Percentiles rank a stretch among this genome's conserved stretches.
Conservation (phyloP, 2,797 vertebrate species). For the Pelobates cultripes region DNA sequence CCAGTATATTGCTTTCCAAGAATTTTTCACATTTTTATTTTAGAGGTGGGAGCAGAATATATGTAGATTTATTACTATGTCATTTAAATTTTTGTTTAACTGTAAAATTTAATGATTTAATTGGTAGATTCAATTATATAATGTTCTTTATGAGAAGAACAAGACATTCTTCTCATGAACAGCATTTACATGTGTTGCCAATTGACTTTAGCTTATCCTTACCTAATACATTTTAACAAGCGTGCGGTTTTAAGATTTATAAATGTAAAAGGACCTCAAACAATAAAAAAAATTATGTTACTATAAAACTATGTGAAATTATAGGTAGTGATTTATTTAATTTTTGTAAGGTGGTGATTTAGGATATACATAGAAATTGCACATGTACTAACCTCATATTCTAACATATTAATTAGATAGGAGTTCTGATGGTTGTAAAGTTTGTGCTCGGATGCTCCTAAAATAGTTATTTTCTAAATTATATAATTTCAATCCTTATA, state of each 20-base stretch:
- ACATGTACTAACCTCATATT: background rate
- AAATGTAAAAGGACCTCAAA: background rate
- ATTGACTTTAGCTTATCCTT: background rate
- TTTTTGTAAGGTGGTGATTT: constrained; percentile 2
- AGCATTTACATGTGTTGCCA: no score
- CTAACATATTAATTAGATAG: background rate
- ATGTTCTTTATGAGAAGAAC: background rate
- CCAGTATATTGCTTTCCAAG: constrained; percentile 4
- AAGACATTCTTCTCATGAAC: no score
- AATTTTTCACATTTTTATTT: background rate
- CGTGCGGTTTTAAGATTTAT: background rate
- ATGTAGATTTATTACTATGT: constrained; percentile 19
- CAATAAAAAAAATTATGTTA: background rate
- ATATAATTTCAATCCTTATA: no score
- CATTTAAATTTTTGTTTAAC: constrained; percentile 11
- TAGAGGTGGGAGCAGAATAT: constrained; percentile 21
- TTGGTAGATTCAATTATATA: background rate
- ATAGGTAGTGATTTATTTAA: constrained; percentile 12
- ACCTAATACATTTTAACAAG: background rate
- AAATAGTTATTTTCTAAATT: no score
- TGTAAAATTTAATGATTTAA: constrained; percentile 19
- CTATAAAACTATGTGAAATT: constrained; percentile 35
- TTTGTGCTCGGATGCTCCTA: no score
- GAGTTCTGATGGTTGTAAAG: background rate
- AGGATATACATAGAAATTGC: background rate